Percentiles rank a stretch among this genome's conserved stretches.
Conservation (phyloP, 2,797 vertebrate genomes). For the Loriculus beryllinus region DNA sequence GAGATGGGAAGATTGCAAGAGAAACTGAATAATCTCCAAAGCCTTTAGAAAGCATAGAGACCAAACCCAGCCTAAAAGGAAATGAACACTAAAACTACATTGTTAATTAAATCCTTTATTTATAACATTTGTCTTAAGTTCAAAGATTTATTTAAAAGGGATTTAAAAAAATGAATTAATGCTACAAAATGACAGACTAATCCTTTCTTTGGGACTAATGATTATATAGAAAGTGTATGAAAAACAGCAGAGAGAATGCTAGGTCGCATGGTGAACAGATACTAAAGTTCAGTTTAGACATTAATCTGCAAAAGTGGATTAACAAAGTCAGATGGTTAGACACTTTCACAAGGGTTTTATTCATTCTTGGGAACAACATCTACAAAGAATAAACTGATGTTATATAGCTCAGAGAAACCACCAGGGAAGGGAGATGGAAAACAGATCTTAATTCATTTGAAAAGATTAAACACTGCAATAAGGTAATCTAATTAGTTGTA, state of each 20-base stretch:
- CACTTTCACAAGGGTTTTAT: background rate
- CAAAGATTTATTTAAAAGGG: conserved; percentile 38
- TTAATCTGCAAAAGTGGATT: conserved; percentile 21
- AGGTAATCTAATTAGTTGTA: background rate
- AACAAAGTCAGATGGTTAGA: background rate
- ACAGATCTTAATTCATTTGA: background rate
- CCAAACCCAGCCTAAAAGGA: background rate
- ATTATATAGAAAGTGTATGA: conserved; percentile 8
- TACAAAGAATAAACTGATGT: background rate
- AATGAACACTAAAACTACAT: background rate
- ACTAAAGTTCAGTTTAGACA: background rate
- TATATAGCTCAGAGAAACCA: background rate
- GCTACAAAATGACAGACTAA: conserved; percentile 27
- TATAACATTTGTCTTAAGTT: conserved; percentile 60
- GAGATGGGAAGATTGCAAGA: conserved; percentile 46
- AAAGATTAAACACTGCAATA: conserved; percentile 8
- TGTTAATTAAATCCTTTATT: conserved; percentile 47
- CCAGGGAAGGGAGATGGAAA: background rate
- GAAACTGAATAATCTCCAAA: conserved; percentile 6
- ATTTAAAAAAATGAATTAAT: conserved; percentile 36
- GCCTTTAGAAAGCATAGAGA: background rate
- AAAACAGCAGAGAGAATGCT: background rate
- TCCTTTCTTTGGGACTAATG: conserved; percentile 17
- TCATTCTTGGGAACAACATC: background rate
- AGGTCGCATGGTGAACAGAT: background rate